Percentiles rank a stretch among this genome's conserved stretches.
These are phyloP conservation scores for Rhabdophis nuchalis DNA, from an alignment of 2,797 vertebrate species.

Conservation along the genomic window DNA sequence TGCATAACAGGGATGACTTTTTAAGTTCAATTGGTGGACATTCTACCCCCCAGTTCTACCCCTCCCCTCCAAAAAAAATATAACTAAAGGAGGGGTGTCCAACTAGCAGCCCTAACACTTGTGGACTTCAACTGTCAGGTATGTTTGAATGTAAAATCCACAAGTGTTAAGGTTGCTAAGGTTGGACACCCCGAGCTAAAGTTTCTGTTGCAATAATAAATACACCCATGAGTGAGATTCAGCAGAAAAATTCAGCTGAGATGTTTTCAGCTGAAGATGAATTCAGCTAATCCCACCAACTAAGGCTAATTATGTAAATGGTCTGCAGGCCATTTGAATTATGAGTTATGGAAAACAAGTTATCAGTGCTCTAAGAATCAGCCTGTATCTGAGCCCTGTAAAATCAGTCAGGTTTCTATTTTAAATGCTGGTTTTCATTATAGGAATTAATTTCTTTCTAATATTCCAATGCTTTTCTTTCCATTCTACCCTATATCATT, in stretches of 20 bases:
- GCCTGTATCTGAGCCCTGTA: background rate
- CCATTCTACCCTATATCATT: background rate
- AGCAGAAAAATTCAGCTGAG: background rate
- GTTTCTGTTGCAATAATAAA: background rate
- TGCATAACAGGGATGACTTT: background rate
- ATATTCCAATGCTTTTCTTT: conserved; percentile 20
- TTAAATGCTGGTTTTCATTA: background rate
- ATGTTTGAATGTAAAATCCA: background rate
- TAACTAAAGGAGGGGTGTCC: background rate
- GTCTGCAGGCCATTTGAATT: background rate
- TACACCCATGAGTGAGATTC: background rate
- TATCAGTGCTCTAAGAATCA: background rate
- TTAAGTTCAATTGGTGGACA: background rate
- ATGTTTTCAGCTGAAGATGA: background rate
- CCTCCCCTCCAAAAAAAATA: background rate
- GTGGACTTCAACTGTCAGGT: no score
- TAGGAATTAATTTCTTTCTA: background rate
- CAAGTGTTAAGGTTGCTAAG: background rate
- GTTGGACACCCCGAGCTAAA: background rate
- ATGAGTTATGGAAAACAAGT: background rate
- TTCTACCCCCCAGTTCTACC: background rate
- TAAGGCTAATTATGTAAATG: background rate
- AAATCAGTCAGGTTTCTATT: background rate
- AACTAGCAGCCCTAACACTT: background rate
- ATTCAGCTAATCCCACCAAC: background rate